phyloP scores from a whole-genome alignment of 2,797 vertebrate species.

The Artibeus jamaicensis region DNA sequence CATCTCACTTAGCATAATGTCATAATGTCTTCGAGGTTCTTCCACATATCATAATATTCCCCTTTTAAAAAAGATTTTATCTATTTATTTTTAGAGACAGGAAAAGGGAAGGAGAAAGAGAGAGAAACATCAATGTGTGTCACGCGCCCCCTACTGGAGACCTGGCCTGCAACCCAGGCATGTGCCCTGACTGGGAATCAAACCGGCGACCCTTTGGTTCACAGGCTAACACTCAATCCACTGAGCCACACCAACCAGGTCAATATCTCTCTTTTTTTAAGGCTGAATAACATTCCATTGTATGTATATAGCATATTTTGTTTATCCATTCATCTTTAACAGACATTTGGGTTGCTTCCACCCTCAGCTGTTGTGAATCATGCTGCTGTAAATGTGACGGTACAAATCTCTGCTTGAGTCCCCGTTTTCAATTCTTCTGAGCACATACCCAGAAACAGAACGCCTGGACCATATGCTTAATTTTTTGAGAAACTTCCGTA shows the following conservation, averaged over 20 bases:
- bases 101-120: no score
- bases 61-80: background rate
- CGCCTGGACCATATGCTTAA: background rate
- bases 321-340: background rate
- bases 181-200: no score
- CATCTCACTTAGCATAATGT: background rate
- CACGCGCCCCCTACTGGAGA: no score
- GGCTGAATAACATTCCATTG: background rate
- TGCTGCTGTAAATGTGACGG: background rate
- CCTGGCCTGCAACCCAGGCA: no score
- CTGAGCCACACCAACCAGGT: no score
- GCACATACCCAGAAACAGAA: background rate
- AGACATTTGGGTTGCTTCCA: background rate
- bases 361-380: background rate
- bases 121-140: no score
- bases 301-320: background rate
- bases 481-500: background rate
- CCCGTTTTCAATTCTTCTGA: background rate
- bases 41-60: background rate
- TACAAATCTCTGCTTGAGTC: background rate
- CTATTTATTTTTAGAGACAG: no score
- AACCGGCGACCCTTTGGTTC: no score
- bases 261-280: background rate
- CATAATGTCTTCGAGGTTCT: background rate
- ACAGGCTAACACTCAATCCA: no score